Evolutionary conservation across 2,888 invertebrate species (phyloP), one percentile per base, ranked within the genome.

Genomic region (Branchellion lobata): DNA sequence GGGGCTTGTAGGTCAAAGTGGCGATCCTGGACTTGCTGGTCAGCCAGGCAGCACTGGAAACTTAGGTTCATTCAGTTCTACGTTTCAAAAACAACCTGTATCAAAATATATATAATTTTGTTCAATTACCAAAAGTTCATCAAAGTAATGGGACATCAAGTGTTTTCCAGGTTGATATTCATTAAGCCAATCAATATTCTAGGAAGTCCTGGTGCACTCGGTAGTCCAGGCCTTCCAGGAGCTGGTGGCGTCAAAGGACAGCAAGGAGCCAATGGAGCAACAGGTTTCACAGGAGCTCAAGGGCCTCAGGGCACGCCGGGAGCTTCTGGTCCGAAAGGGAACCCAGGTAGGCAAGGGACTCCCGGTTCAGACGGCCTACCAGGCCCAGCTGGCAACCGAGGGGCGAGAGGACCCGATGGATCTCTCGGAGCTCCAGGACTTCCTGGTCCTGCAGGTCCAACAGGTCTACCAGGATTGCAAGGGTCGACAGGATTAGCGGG

Each of bases 381-480:
- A 21, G 82, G 82, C 81, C 29, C 24, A 29, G 14, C 47, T 11
- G 79, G 79, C 81, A 29, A 33, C 34, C 29, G 24, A 31, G 33
- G 21, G 0, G 14, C 5, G 8, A 40, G 40, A 40, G 82, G 82
- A 81, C 21, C 18, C 24, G 14, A 36, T n/a, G 79, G 79, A 29
- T 18, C 33, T 14, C 69, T n/a, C 24, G 79, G 79, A 69, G 51
- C 29, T 51, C 14, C 51, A 0, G 80, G 80, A 34, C 61, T 8
- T 29, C 21, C 0, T 36, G 72, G 33, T 29, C 27, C 68, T 24
- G 68, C 81, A 81, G 47, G 85, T 29, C 29, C 61, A 3, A 73
- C 72, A 1, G 72, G 61, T 24, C 61, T 18, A 5, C 61, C 8
- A 24, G 61, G 61, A 57, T 8, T n/a, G 61, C 61, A 8, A 31